A percentile compares a stretch with the other conserved stretches of the same genome.
These are phyloP conservation scores for Rhyacichthys aspro DNA, from an alignment of 2,797 vertebrate species.

Conservation along the genomic window DNA sequence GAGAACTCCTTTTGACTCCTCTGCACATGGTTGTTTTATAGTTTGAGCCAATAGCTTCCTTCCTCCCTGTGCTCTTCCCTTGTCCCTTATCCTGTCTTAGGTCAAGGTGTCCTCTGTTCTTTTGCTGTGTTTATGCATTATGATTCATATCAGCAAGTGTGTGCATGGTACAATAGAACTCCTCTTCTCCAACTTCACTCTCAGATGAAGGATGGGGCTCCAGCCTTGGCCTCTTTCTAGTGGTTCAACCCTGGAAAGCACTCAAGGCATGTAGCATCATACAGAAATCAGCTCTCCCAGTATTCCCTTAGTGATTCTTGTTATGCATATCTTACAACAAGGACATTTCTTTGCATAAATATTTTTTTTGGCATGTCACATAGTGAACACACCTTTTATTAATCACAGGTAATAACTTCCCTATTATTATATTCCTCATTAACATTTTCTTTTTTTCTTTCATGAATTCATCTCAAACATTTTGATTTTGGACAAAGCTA, in stretches of 20 bases:
- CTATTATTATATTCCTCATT: background rate
- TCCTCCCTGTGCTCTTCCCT: constrained; percentile 61
- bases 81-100: constrained; percentile 72
- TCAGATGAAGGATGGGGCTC: constrained; percentile 52
- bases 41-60: constrained; percentile 69
- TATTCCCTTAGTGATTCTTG: background rate
- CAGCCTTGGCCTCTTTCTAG: constrained; percentile 41
- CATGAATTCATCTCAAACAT: constrained; percentile 10
- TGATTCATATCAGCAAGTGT: constrained; percentile 57
- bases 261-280: constrained; percentile 12
- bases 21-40: constrained; percentile 78
- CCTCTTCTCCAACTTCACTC: constrained; percentile 19
- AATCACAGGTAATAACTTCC: too few species aligned
- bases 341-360: too few species aligned
- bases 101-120: constrained; percentile 74
- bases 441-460: constrained; percentile 2
- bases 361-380: too few species aligned
- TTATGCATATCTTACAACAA: constrained; percentile 1
- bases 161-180: constrained; percentile 50
- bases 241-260: constrained; percentile 41
- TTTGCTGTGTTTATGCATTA: constrained; percentile 71
- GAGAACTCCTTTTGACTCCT: constrained; percentile 80
- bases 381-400: too few species aligned
- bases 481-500: constrained; percentile 21
- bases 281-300: constrained; percentile 14